A percentile compares a stretch with the other conserved stretches of the same genome.
Evolutionary conservation across 2,797 vertebrate species (phyloP).

Genomic region (Hyperoplus immaculatus): DNA sequence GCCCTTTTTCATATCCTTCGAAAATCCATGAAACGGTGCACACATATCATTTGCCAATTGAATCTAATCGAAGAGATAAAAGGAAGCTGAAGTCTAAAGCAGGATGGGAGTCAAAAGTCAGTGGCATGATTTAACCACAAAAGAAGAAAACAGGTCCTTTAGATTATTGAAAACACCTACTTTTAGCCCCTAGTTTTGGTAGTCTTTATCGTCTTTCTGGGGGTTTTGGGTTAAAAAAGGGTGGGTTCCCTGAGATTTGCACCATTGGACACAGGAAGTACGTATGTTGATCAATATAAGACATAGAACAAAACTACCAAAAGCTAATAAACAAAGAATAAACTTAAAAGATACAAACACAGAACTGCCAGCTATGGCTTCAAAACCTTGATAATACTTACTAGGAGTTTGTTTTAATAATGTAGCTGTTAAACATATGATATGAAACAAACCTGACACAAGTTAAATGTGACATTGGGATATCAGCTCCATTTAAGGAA

Average conservation of each 20-base stretch:
- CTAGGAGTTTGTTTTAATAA: conserved; percentile 50
- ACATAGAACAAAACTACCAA: conserved; percentile 32
- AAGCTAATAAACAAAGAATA: conserved; percentile 28
- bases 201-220: conserved; percentile 32
- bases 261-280: conserved; percentile 79
- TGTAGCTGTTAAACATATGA: conserved; percentile 58
- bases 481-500: conserved; percentile 76
- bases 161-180: conserved; percentile 23
- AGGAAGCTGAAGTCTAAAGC: not conserved
- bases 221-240: conserved; percentile 29
- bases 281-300: conserved; percentile 42
- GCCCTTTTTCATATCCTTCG: not conserved
- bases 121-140: conserved; percentile 28
- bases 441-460: conserved; percentile 49
- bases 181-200: conserved; percentile 34
- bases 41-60: not conserved
- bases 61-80: too few relatives aligned
- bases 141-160: conserved; percentile 6
- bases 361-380: conserved; percentile 52
- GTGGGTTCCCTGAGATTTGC: conserved; percentile 86
- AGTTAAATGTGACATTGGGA: conserved; percentile 76
- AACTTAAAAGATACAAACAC: not conserved
- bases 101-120: not conserved
- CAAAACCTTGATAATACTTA: conserved; percentile 68
- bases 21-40: not conserved